Evolutionary conservation across 2,888 invertebrate genomes (phyloP).

Genomic region (Phlogophora meticulosa): DNA sequence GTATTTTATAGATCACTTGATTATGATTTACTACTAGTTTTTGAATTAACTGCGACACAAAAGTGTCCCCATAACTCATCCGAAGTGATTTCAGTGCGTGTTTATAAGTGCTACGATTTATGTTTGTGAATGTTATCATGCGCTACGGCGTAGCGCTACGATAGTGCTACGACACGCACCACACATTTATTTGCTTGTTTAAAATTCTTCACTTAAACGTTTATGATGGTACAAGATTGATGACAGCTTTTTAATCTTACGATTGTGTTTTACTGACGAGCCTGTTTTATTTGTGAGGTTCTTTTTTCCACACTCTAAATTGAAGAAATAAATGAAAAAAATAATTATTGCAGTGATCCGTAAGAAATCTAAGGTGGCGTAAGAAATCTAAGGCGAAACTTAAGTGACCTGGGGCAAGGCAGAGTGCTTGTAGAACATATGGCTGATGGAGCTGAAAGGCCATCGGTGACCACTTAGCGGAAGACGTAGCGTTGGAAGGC

Average conservation of each 20-base stretch:
- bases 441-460: too few relatives aligned
- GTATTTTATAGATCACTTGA: not conserved
- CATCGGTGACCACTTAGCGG: too few relatives aligned
- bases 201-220: conserved; percentile 44
- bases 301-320: not conserved
- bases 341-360: not conserved
- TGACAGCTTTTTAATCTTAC: conserved; percentile 17
- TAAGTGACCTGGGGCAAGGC: too few relatives aligned
- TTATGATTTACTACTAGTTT: not conserved
- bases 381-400: too few relatives aligned
- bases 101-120: conserved; percentile 64
- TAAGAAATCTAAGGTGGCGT: too few relatives aligned
- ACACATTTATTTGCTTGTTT: conserved; percentile 45
- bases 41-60: conserved; percentile 24
- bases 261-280: too few relatives aligned
- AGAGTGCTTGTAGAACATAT: too few relatives aligned
- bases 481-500: too few relatives aligned
- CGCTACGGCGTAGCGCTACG: conserved; percentile 63
- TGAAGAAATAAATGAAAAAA: not conserved
- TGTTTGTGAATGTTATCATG: conserved; percentile 49
- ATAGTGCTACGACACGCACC: conserved; percentile 59
- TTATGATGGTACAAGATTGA: conserved; percentile 38
- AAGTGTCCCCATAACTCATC: conserved; percentile 46
- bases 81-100: conserved; percentile 59
- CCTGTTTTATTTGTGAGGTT: not conserved